Evolutionary conservation across 2,888 invertebrate species (phyloP).

Genomic region (Coecobrya sp.): DNA sequence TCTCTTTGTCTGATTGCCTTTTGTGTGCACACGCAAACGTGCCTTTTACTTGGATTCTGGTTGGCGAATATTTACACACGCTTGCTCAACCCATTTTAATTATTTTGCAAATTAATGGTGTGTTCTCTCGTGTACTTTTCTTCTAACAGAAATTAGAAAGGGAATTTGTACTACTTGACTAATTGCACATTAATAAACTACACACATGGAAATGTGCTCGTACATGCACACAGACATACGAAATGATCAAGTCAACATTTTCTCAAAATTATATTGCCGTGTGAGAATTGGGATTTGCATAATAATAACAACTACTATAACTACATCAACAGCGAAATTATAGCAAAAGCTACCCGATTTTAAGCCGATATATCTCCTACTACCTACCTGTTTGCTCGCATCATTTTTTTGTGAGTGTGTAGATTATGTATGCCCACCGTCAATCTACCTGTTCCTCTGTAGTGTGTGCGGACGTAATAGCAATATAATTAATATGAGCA

Average conservation of each 20-base stretch:
- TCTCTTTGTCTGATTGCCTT: background rate
- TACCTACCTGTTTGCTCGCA: slow-evolving; percentile 12
- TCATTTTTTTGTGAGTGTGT: too few relatives aligned
- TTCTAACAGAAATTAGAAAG: background rate
- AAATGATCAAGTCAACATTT: slow-evolving; percentile 26
- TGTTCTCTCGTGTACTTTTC: background rate
- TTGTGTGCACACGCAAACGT: background rate
- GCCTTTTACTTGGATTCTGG: slow-evolving; percentile 17
- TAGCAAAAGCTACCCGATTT: slow-evolving; percentile 9
- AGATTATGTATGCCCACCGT: background rate
- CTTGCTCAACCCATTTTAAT: slow-evolving; percentile 47
- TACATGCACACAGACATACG: background rate
- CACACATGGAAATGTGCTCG: background rate
- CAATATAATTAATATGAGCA: slow-evolving; percentile 51
- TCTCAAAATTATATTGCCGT: slow-evolving; percentile 46
- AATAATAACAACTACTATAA: slow-evolving; percentile 13
- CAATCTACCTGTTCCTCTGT: background rate
- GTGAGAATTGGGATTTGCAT: slow-evolving; percentile 53
- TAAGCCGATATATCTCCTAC: slow-evolving; percentile 10
- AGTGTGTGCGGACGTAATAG: background rate
- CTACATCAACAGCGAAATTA: slow-evolving; percentile 21
- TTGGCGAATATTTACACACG: slow-evolving; percentile 34
- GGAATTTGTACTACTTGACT: slow-evolving; percentile 58
- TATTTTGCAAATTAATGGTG: slow-evolving; percentile 34
- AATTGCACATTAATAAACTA: slow-evolving; percentile 47